Evolutionary conservation across 2,888 invertebrate genomes (phyloP).

Genomic region (Bombyx huttoni): DNA sequence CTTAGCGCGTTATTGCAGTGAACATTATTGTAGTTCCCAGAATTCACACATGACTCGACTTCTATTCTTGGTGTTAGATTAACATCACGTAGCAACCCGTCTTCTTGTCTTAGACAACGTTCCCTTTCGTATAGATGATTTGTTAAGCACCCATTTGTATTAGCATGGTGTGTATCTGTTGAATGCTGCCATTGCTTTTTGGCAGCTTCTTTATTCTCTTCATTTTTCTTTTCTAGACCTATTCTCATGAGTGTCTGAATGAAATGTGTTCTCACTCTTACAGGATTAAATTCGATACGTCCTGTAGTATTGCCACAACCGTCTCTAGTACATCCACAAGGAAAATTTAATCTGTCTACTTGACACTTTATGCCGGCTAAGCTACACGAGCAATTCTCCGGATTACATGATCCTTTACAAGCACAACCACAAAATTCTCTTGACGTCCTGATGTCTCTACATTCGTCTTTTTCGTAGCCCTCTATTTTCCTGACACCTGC

Average conservation of each 20-base stretch:
- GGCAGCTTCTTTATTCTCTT: conserved; percentile 64
- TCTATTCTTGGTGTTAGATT: conserved; percentile 70
- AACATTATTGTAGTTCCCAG: conserved; percentile 77
- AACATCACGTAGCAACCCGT: conserved; percentile 65
- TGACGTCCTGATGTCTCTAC: conserved; percentile 90
- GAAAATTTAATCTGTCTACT: conserved; percentile 96
- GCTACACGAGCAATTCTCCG: conserved; percentile 95
- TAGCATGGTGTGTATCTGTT: conserved; percentile 42
- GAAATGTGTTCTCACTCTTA: conserved; percentile 95
- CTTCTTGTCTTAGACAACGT: conserved; percentile 44
- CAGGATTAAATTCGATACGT: conserved; percentile 96
- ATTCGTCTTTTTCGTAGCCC: conserved; percentile 93
- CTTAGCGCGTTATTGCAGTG: conserved; percentile 70
- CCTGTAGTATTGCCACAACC: conserved; percentile 94
- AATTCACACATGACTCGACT: conserved; percentile 76
- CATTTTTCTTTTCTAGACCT: conserved; percentile 88
- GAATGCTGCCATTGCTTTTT: conserved; percentile 50
- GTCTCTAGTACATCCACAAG: conserved; percentile 95
- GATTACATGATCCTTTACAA: conserved; percentile 94
- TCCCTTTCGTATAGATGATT: conserved; percentile 49
- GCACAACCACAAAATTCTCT: conserved; percentile 95
- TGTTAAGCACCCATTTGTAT: conserved; percentile 34
- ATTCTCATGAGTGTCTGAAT: conserved; percentile 96
- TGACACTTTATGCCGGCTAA: conserved; percentile 97
- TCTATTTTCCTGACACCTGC: conserved; percentile 96